Evolutionary conservation across 2,113 vertebrate genomes (phyloP).

Genomic region (Bujurquina vittata): DNA sequence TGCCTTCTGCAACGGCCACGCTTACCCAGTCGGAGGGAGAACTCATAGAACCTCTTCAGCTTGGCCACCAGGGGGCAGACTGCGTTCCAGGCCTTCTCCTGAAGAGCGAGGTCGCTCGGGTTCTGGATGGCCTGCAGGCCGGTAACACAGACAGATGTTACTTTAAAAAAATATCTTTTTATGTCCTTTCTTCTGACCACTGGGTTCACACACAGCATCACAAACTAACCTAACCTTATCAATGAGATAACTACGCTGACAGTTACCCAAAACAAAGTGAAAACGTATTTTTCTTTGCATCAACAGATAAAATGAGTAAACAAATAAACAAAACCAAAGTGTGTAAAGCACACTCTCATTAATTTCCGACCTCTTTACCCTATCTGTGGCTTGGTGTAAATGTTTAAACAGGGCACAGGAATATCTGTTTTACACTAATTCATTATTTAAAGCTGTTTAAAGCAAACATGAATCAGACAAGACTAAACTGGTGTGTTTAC

Average conservation of each 20-base stretch:
- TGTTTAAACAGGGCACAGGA: background rate
- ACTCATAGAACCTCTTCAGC: conserved; percentile 93
- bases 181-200: background rate
- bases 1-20: background rate
- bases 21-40: conserved; percentile 91
- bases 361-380: background rate
- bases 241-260: background rate
- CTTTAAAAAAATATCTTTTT: background rate
- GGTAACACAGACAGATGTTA: conserved; percentile 33
- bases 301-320: background rate
- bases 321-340: background rate
- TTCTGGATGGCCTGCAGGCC: conserved; percentile 89
- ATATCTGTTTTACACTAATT: background rate
- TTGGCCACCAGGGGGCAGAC: conserved; percentile 94
- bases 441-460: background rate
- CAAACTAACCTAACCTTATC: background rate
- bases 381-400: background rate
- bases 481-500: background rate
- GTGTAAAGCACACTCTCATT: background rate
- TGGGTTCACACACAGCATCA: background rate
- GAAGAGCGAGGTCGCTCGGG: conserved; percentile 88
- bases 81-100: conserved; percentile 92
- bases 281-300: background rate
- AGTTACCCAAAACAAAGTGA: background rate
- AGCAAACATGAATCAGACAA: background rate